Percentiles rank a stretch among this genome's conserved stretches.
phyloP scores from a whole-genome alignment of 2,888 invertebrate species.

The Himalopsyche japonica region DNA sequence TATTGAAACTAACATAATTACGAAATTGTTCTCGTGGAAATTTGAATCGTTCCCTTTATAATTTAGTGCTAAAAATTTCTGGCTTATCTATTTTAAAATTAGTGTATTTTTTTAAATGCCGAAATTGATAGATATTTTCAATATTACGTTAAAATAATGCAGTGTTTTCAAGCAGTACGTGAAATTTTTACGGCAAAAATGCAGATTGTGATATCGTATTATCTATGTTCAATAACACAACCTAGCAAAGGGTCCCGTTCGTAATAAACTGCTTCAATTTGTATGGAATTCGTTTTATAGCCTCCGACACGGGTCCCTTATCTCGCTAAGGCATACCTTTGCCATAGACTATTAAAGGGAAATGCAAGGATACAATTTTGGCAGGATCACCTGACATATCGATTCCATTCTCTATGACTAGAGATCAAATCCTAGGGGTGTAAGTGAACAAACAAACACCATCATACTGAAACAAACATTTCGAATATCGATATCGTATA shows the following conservation, averaged over 20 bases:
- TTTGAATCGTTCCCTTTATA: too few relatives aligned
- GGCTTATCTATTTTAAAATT: too few relatives aligned
- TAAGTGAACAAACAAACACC: not conserved
- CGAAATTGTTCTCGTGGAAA: too few relatives aligned
- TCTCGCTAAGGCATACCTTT: conserved; percentile 21
- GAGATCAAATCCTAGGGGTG: not conserved
- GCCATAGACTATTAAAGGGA: conserved; percentile 14
- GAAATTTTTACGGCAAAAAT: too few relatives aligned
- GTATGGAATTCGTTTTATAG: conserved; percentile 21
- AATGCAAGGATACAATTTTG: conserved; percentile 17
- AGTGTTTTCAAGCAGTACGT: too few relatives aligned
- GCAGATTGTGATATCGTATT: not conserved
- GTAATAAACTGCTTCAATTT: conserved; percentile 29
- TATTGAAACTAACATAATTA: too few relatives aligned
- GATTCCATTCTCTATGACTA: not conserved
- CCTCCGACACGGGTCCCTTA: not conserved
- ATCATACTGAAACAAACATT: too few relatives aligned
- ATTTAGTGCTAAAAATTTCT: too few relatives aligned
- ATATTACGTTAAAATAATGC: too few relatives aligned
- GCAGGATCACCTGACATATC: conserved; percentile 12
- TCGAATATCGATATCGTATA: too few relatives aligned
- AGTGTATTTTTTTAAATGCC: too few relatives aligned
- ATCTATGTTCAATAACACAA: not conserved
- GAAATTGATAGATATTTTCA: too few relatives aligned
- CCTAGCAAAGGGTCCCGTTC: conserved; percentile 3